Percentiles rank a stretch among this genome's conserved stretches.
Conservation (phyloP, 2,797 vertebrate genomes). For the Yasuhikotakia modesta region DNA sequence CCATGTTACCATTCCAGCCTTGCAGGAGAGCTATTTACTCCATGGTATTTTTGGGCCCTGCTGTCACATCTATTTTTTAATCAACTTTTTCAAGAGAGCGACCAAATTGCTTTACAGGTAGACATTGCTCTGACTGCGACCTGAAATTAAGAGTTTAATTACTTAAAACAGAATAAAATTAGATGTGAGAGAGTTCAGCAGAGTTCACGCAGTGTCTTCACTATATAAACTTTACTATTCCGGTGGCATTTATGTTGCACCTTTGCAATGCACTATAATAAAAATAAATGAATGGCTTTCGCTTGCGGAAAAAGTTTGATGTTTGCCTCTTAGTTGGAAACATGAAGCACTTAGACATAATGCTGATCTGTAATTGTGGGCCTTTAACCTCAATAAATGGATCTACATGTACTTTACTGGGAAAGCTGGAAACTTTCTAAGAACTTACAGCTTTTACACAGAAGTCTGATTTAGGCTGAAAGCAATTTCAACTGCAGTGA, state of each 20-base stretch:
- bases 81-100: slow-evolving; percentile 29
- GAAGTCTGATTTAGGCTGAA: slow-evolving; percentile 4
- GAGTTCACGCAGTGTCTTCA: not conserved
- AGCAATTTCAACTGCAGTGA: slow-evolving; percentile 2
- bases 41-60: slow-evolving; percentile 23
- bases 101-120: slow-evolving; percentile 30
- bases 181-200: not conserved
- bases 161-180: not conserved
- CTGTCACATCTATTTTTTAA: slow-evolving; percentile 42
- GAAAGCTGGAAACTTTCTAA: not conserved
- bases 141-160: slow-evolving; percentile 21
- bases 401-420: not conserved
- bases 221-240: not conserved
- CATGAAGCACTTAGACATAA: not conserved
- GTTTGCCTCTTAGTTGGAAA: slow-evolving; percentile 30
- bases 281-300: not conserved
- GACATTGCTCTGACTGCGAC: slow-evolving; percentile 22
- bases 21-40: slow-evolving; percentile 32
- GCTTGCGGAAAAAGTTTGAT: not conserved
- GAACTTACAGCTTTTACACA: slow-evolving; percentile 15
- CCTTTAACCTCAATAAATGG: slow-evolving; percentile 29
- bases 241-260: not conserved
- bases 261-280: slow-evolving; percentile 8
- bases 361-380: slow-evolving; percentile 32
- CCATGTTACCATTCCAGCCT: slow-evolving; percentile 26